Base-by-base conservation (phyloP, 2,888 invertebrate species). In the Mechanitis messenoides region DNA sequence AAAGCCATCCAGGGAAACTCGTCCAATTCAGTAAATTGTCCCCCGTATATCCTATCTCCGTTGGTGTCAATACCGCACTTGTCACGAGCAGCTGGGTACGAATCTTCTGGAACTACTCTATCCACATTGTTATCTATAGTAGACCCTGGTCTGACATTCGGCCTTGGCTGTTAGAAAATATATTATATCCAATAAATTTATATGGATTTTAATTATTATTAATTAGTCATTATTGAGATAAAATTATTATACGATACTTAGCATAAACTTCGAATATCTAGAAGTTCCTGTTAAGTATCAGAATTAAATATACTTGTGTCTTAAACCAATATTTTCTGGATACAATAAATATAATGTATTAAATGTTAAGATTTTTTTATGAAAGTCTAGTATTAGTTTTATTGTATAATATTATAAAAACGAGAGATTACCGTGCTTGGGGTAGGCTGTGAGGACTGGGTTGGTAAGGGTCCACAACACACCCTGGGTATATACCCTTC, bases 1-100 rank as follows among this genome's bases (percentile, higher is more conserved):
- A 92, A 69, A 0, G 91, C 91, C 89, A 92, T 87, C 93, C 93
- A 93, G 0, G 93, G 92, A 75, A 92, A 93, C 72, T 93, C 93
- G 61, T 92, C 92, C 4, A 92, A 72, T n/a, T 92, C 92, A 0
- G 93, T 92, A 54, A 91, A 82, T 60, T 90, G 87, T 9, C 94
- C 94, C 55, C 92, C 92, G 67, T 90, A 91, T 56, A 94, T 92
- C 56, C 91, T 89, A 74, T 93, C 91, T n/a, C 87, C 91, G 56
- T 88, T 85, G 46, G 87, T 89, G 47, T 90, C 91, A 31, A 87
- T 74, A 6, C 93, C 93, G 66, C 93, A 93, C 58, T 87, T 80
- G 50, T 76, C 76, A 2, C 72, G 69, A 0, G 83, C 76, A 2
- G 82, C 74, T 61, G 83, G 86, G 6, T 68, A 71, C 0, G 88